A percentile compares a stretch with the other conserved stretches of the same genome.
Evolutionary conservation across 2,113 vertebrate species (phyloP).

Genomic region (Todiramphus saurophagus): DNA sequence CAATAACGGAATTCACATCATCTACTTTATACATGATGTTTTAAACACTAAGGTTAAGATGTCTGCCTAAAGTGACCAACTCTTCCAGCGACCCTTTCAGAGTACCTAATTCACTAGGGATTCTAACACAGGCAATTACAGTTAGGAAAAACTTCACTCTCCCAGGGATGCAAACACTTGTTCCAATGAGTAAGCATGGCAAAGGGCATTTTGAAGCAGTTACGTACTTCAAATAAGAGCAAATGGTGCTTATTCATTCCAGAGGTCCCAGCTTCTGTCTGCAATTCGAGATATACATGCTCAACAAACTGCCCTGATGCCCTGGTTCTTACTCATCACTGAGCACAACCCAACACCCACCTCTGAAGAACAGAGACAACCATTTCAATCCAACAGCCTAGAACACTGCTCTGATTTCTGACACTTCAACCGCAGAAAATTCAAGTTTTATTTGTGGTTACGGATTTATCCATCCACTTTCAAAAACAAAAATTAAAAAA

Average conservation of each 20-base stretch:
- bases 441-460: not conserved
- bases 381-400: not conserved
- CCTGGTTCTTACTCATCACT: not conserved
- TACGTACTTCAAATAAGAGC: not conserved
- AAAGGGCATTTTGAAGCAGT: not conserved
- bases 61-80: not conserved
- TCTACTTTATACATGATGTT: not conserved
- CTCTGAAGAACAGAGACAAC: not conserved
- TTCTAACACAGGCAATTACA: not conserved
- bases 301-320: not conserved
- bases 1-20: not conserved
- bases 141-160: not conserved
- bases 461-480: not conserved
- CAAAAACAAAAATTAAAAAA: too few species aligned
- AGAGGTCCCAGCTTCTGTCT: not conserved
- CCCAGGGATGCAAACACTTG: not conserved
- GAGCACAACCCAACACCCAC: not conserved
- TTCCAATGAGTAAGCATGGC: not conserved
- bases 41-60: not conserved
- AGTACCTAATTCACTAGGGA: not conserved
- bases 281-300: not conserved
- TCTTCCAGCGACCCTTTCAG: not conserved
- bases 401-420: not conserved
- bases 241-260: not conserved
- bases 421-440: not conserved